A percentile compares a stretch with the other conserved stretches of the same genome.
Conservation (phyloP, 2,113 vertebrate genomes). For the Halichoeres trimaculatus region DNA sequence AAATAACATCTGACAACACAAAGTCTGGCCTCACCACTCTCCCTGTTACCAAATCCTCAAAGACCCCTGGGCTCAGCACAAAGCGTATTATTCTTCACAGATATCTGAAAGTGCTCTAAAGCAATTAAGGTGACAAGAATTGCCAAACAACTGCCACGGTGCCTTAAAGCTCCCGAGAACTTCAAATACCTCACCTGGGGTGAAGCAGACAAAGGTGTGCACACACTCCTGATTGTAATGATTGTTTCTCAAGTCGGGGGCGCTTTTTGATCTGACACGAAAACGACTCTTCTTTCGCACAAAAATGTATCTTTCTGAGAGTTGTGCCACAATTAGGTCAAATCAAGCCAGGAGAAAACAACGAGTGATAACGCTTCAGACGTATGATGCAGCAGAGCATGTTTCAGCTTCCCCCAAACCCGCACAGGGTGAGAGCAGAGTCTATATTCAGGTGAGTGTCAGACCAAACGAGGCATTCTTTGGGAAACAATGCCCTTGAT, state of each 20-base stretch:
- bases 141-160: slow-evolving; percentile 72
- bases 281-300: slow-evolving; percentile 6
- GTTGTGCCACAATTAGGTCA: not conserved
- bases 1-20: slow-evolving; percentile 62
- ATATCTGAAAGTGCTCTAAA: slow-evolving; percentile 74
- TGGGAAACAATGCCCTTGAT: slow-evolving; percentile 74
- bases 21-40: slow-evolving; percentile 41
- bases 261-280: slow-evolving; percentile 14
- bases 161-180: slow-evolving; percentile 66
- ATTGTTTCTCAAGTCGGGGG: slow-evolving; percentile 32
- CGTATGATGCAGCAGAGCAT: not conserved
- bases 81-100: slow-evolving; percentile 69
- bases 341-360: not conserved
- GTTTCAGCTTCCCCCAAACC: not conserved
- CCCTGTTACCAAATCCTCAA: slow-evolving; percentile 63
- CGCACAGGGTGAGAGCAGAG: not conserved
- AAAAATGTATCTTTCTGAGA: not conserved
- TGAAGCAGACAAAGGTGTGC: slow-evolving; percentile 26
- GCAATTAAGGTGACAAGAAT: slow-evolving; percentile 78
- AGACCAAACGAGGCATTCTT: slow-evolving; percentile 43
- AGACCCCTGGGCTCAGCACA: slow-evolving; percentile 63
- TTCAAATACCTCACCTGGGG: slow-evolving; percentile 61
- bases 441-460: slow-evolving; percentile 11
- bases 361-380: not conserved
- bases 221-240: slow-evolving; percentile 29